Base-by-base conservation (phyloP, 2,113 vertebrate species). In the Phoxinus phoxinus region DNA sequence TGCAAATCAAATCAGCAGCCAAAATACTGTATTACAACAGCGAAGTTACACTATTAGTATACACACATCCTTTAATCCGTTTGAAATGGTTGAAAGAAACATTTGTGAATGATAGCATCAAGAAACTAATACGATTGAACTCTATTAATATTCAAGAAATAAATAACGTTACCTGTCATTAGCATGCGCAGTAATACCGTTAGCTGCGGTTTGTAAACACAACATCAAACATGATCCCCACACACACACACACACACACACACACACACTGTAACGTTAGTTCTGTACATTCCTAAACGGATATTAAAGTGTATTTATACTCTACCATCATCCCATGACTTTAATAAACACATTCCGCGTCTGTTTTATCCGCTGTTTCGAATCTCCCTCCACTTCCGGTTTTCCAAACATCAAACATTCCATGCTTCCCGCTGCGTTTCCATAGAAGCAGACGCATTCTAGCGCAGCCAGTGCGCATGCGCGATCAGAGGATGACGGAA, bases 361-460 rank as follows among this genome's bases (percentile, higher is more conserved):
- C 25, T 59, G 44, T 25, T 48, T 84, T 30, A n/a, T 78, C 53
- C 27, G 3, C 23, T 61, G 85, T 90, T 95, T 95, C 91, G 90
- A 95, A 95, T 93, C 90, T 95, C 93, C 93, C 93, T 93, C 93
- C 89, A 86, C 85, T 91, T 87, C 89, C 59, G 76, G 35, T 53
- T 58, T 77, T 32, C 78, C 79, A 53, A 58, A 41, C 5, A 19
- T 25, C 81, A 19, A 17, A 21, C 17, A 51, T 92, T 94, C 93
- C 92, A 92, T 91, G 91, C 92, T 89, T 88, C 93, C 90, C 78
- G 84, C 6, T 27, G 89, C 81, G 94, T 94, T 94, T 86, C 94
- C 91, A 85, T 93, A 84, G 94, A 78, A 91, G 13, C 9, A 71
- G 88, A 89, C 72, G 83, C 83, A 67, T 51, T 10, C 37, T 48